Conservation (phyloP, 2,113 vertebrate species). For the Carassius auratus region DNA sequence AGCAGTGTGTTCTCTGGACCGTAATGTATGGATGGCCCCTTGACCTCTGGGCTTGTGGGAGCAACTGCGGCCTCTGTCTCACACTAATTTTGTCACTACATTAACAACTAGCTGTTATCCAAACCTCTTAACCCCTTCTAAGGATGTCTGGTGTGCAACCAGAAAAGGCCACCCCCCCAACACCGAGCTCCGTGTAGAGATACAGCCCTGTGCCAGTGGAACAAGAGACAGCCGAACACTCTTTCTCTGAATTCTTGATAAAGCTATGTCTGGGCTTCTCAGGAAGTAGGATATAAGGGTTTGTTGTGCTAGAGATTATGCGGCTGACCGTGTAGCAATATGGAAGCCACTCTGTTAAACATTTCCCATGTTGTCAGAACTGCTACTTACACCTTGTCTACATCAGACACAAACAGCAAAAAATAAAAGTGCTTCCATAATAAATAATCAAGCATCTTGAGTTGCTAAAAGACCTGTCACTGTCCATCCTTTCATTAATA, state of each 20-base stretch:
- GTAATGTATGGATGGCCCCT: slow-evolving; percentile 3
- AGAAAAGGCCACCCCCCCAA: slow-evolving; percentile 15
- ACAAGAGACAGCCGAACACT: slow-evolving; percentile 28
- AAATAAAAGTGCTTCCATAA: not conserved
- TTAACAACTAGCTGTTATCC: slow-evolving; percentile 27
- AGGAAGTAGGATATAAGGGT: slow-evolving; percentile 48
- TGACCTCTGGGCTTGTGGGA: slow-evolving; percentile 16
- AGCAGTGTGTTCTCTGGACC: not conserved
- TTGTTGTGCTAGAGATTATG: slow-evolving; percentile 12
- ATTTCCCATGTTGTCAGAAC: not conserved
- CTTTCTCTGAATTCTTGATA: slow-evolving; percentile 47
- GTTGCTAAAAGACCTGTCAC: not conserved
- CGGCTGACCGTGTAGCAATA: slow-evolving; percentile 25
- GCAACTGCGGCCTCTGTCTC: not conserved
- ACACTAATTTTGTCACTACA: slow-evolving; percentile 4
- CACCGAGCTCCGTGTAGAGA: slow-evolving; percentile 35
- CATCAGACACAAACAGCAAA: not conserved
- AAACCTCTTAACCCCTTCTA: slow-evolving; percentile 29
- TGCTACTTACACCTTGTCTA: not conserved
- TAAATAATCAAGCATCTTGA: not conserved
- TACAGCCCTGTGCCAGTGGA: slow-evolving; percentile 19
- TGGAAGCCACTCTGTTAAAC: not conserved
- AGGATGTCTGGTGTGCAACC: slow-evolving; percentile 1
- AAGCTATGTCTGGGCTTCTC: slow-evolving; percentile 29
- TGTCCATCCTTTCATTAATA: not conserved